Conservation (phyloP, 35 echinoderm and acorn worm genomes). For the Lytechinus variegatus region DNA sequence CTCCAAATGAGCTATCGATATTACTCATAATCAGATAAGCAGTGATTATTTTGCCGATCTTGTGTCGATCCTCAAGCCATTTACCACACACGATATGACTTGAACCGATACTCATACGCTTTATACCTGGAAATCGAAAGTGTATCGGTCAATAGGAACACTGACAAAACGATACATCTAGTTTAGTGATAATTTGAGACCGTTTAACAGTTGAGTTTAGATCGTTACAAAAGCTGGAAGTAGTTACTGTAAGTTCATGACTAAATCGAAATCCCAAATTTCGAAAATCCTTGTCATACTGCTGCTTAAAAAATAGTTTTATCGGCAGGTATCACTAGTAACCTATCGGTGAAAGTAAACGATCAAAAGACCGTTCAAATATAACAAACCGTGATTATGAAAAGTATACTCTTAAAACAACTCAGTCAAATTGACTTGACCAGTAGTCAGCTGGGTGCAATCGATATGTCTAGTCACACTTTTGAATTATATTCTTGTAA, state of each 20-base stretch:
- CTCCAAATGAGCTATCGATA: neutral
- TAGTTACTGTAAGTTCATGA: neutral
- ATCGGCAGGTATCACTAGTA: no score
- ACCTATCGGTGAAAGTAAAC: no score
- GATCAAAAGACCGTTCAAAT: no score
- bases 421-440: no score
- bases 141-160: neutral
- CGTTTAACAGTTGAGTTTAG: neutral
- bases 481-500: no score
- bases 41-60: neutral
- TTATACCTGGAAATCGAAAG: neutral
- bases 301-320: no score
- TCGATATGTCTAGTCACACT: no score
- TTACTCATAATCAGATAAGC: neutral
- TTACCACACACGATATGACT: neutral
- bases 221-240: neutral
- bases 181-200: neutral
- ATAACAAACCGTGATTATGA: no score
- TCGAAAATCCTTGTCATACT: no score
- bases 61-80: neutral
- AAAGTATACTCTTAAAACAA: no score
- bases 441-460: no score
- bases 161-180: neutral
- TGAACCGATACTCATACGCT: neutral
- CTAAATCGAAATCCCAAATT: no score